phyloP scores from a whole-genome alignment of 2,888 invertebrate genomes.

The Coelinius sp. region DNA sequence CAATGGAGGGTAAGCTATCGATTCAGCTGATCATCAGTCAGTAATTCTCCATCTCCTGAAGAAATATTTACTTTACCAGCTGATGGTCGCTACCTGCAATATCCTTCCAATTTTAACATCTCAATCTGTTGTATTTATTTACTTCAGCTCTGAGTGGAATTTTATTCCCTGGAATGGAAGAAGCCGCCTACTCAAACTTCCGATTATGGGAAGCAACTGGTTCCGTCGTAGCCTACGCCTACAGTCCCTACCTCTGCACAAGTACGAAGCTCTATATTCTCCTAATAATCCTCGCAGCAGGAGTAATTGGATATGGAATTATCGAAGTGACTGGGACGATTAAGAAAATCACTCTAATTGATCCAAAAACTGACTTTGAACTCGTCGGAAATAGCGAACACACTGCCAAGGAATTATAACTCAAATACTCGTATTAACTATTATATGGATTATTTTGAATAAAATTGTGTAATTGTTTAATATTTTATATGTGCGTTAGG shows the following conservation, averaged over 20 bases:
- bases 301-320: conserved; percentile 82
- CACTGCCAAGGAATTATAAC: conserved; percentile 31
- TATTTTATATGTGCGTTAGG: too few species aligned
- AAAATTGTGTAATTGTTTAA: conserved; percentile 30
- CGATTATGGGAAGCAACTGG: conserved; percentile 93
- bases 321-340: conserved; percentile 73
- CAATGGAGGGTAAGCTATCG: not conserved
- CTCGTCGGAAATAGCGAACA: conserved; percentile 55
- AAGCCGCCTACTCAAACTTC: conserved; percentile 94
- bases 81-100: not conserved
- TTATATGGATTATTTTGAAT: not conserved
- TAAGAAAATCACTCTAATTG: conserved; percentile 41
- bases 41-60: not conserved
- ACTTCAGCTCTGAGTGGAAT: conserved; percentile 85
- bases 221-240: conserved; percentile 87
- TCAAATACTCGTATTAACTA: not conserved
- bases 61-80: not conserved
- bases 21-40: not conserved
- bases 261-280: conserved; percentile 80
- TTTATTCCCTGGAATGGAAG: conserved; percentile 86
- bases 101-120: not conserved
- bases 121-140: not conserved
- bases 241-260: conserved; percentile 84
- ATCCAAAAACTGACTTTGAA: conserved; percentile 62
- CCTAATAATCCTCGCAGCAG: conserved; percentile 78